Evolutionary conservation across 2,797 vertebrate genomes (phyloP).

Genomic region (Pelochelys cantorii): DNA sequence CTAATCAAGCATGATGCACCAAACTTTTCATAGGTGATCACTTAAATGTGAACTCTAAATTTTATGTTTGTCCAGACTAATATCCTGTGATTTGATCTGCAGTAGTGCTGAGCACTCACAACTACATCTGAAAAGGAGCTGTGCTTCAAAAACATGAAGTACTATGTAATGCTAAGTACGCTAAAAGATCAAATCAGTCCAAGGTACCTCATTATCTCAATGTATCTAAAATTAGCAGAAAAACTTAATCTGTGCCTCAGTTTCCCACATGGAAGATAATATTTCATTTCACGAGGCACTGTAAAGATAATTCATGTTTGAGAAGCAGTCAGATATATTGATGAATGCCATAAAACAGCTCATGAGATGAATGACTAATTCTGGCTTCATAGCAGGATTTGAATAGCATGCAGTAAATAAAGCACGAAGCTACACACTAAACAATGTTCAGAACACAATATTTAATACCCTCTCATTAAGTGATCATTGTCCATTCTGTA

Average conservation of each 20-base stretch:
- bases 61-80: background rate
- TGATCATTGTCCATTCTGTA: background rate
- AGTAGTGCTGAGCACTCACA: background rate
- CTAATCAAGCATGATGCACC: background rate
- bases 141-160: background rate
- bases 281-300: background rate
- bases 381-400: background rate
- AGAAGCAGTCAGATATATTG: background rate
- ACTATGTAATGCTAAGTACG: background rate
- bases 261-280: background rate
- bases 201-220: background rate
- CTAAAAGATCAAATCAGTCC: background rate
- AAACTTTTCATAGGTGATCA: background rate
- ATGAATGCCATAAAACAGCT: background rate
- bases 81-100: background rate
- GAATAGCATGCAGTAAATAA: background rate
- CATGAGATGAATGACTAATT: background rate
- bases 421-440: background rate
- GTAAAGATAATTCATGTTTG: background rate
- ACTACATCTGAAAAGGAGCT: background rate
- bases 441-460: background rate
- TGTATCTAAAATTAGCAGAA: background rate
- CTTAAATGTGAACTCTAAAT: background rate
- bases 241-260: background rate
- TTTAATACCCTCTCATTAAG: background rate